phyloP scores from a whole-genome alignment of 1,140 invertebrate species.

The Apolygus lucorum region DNA sequence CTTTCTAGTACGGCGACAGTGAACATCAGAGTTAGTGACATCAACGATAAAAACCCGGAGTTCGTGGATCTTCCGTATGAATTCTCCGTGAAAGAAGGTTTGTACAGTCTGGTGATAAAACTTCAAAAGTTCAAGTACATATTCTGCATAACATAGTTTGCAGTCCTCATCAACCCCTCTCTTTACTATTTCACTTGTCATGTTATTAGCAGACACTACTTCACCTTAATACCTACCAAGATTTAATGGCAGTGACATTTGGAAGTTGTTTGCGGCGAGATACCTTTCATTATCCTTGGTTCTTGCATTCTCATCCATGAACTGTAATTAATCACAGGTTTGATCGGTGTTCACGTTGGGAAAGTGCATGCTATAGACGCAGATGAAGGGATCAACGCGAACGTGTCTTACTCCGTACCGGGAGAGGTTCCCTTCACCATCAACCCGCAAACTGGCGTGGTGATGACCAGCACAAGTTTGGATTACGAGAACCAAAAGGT shows the following conservation, averaged over 20 bases:
- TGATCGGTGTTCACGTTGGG: conserved; percentile 56
- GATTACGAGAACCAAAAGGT: conserved; percentile 77
- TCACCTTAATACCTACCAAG: no score
- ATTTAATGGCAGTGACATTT: no score
- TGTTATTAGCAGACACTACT: no score
- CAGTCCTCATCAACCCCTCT: no score
- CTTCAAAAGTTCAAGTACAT: no score
- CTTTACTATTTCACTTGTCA: no score
- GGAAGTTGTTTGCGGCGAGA: no score
- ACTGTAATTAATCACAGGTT: conserved; percentile 40
- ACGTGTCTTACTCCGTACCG: conserved; percentile 53
- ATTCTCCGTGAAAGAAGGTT: conserved; percentile 72
- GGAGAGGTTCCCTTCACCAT: conserved; percentile 68
- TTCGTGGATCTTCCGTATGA: conserved; percentile 66
- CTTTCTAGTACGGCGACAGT: conserved; percentile 71
- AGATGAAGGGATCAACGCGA: conserved; percentile 60
- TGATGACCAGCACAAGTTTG: conserved; percentile 62
- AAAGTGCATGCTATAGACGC: conserved; percentile 73
- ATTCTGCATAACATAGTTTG: no score
- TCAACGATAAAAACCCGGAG: conserved; percentile 81
- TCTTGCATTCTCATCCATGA: no score
- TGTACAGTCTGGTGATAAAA: no score
- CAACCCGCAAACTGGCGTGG: conserved; percentile 66
- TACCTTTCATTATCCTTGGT: no score
- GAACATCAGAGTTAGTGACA: conserved; percentile 80